A percentile compares a stretch with the other conserved stretches of the same genome.
Conservation (phyloP, 2,888 invertebrate species). For the Eilema griseolum region DNA sequence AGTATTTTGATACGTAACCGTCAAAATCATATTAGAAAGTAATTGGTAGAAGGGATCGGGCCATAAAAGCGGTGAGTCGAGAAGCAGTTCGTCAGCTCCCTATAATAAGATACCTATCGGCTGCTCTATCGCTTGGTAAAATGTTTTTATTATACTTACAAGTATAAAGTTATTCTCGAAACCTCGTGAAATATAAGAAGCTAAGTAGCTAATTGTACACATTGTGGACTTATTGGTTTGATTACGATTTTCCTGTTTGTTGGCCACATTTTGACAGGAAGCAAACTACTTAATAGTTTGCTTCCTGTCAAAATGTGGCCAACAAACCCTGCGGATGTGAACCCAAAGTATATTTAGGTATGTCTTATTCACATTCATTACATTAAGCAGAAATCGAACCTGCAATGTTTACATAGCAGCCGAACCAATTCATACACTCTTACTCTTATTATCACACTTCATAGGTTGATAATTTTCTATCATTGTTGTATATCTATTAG, state of each 20-base stretch:
- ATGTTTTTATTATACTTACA: conserved; percentile 63
- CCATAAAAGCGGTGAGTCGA: conserved; percentile 79
- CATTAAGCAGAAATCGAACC: no score
- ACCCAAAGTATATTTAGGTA: no score
- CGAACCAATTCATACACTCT: no score
- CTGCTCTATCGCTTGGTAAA: conserved; percentile 72
- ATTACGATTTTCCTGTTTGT: background rate
- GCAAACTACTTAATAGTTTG: no score
- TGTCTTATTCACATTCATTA: no score
- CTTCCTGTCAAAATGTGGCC: no score
- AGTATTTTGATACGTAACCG: no score
- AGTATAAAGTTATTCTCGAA: conserved; percentile 49
- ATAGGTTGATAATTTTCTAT: no score
- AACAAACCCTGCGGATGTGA: background rate
- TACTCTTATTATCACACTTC: no score
- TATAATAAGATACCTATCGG: conserved; percentile 76
- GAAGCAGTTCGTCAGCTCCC: conserved; percentile 74
- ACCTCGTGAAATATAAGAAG: conserved; percentile 4
- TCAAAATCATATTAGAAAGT: background rate
- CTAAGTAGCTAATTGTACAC: background rate
- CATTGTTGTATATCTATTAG: no score
- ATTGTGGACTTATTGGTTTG: background rate
- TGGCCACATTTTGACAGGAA: no score
- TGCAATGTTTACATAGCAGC: no score
- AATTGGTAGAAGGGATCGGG: conserved; percentile 23